Evolutionary conservation across 1,140 invertebrate species (phyloP).

Genomic region (Carposina sasakii): DNA sequence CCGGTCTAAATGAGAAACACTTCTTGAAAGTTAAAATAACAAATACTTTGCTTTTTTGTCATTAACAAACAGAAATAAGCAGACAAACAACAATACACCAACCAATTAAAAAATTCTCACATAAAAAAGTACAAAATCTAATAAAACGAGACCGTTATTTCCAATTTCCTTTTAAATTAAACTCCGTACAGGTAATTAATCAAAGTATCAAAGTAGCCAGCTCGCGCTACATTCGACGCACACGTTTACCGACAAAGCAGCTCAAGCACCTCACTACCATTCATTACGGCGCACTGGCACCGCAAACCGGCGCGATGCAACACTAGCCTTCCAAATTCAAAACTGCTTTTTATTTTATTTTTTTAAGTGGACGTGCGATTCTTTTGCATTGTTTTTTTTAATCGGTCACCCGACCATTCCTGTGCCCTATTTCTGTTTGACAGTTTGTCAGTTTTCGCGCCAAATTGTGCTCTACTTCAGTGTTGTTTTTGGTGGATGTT

Average conservation of each 20-base stretch:
- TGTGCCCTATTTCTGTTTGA: neutral
- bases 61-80: too few relatives aligned
- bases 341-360: slow-evolving; percentile 30
- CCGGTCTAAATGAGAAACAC: too few relatives aligned
- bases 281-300: slow-evolving; percentile 45
- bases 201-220: slow-evolving; percentile 42
- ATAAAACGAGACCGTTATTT: too few relatives aligned
- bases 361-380: slow-evolving; percentile 20
- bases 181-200: too few relatives aligned
- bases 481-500: too few relatives aligned
- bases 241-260: slow-evolving; percentile 60
- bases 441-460: neutral
- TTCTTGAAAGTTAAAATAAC: too few relatives aligned
- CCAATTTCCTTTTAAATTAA: too few relatives aligned
- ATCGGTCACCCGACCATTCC: neutral
- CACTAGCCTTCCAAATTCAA: slow-evolving; percentile 42
- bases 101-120: too few relatives aligned
- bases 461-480: too few relatives aligned
- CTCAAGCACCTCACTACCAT: slow-evolving; percentile 62
- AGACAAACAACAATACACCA: too few relatives aligned
- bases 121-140: too few relatives aligned
- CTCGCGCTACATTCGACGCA: slow-evolving; percentile 47
- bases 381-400: slow-evolving; percentile 16
- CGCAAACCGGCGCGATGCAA: slow-evolving; percentile 48
- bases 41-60: too few relatives aligned